Percentiles rank a stretch among this genome's conserved stretches.
These are phyloP conservation scores for Sphyrna mokarran DNA, from an alignment of 2,113 vertebrate species.

Conservation along the genomic window DNA sequence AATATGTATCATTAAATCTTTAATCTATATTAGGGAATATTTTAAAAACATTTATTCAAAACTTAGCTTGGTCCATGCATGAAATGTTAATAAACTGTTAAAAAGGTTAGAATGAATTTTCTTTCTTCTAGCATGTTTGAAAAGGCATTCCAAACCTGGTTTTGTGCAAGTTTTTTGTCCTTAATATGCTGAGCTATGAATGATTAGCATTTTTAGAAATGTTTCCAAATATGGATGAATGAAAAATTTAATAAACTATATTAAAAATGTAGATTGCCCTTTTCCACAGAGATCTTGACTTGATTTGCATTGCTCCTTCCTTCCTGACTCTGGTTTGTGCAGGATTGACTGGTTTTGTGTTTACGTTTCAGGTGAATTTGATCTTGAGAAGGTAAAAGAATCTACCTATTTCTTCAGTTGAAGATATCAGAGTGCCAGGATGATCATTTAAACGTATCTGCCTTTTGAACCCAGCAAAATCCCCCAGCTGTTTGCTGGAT, in stretches of 20 bases:
- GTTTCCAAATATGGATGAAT: not conserved
- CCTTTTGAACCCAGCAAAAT: not conserved
- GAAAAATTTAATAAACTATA: not conserved
- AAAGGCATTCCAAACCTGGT: not conserved
- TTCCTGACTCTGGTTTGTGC: not conserved
- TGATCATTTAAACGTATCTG: not conserved
- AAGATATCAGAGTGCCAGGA: conserved; percentile 35
- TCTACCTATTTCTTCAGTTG: conserved; percentile 96
- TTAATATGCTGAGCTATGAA: not conserved
- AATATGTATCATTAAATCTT: not conserved
- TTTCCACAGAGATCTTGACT: not conserved
- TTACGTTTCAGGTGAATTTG: conserved; percentile 65
- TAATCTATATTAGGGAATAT: no score
- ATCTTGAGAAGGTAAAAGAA: conserved; percentile 72
- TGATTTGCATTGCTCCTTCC: not conserved
- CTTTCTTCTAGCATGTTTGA: not conserved
- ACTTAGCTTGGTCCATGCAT: not conserved
- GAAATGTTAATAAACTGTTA: not conserved
- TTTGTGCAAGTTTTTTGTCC: not conserved
- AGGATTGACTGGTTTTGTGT: not conserved
- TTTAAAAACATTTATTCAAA: not conserved
- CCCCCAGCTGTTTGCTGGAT: not conserved
- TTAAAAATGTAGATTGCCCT: not conserved
- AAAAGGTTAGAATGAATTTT: not conserved
- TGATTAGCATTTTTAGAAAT: no score